Evolutionary conservation across 1,140 invertebrate species (phyloP), one percentile per base, ranked within the genome.

Genomic region (Mamestra configurata): DNA sequence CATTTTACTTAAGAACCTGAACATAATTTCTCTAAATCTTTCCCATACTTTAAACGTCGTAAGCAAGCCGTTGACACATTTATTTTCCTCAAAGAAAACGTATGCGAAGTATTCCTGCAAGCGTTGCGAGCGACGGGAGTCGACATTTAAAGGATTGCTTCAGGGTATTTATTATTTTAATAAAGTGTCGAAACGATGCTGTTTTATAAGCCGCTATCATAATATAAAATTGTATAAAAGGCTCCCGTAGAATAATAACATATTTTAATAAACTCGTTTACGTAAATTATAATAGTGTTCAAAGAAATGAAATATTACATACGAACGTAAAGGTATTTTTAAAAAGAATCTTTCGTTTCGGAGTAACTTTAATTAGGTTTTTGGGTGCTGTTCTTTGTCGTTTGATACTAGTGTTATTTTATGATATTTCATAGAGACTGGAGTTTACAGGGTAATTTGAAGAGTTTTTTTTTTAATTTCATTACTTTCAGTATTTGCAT

Each of bases 81-180:
- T 55, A 55, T 22, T 53, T 53, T 53, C 20, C 53, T 24, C 53
- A 55, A 55, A 55, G 22, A 13, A 24, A 11, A 22, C 37, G 37
- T 40, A 40, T 40, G 37, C 37, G 10, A 40, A 40, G 37, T 40
- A 40, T 40, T 11, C 8, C 13, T 46, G 43, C 13, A 1, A 46
- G 13, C 11, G 43, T 10, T 10, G 37, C 37, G 8, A 11, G 8
- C 37, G 13, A 10, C 1, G 10, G 11, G 2, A 15, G 13, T 49
- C 5, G 22, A 24, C n/a, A 7, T 24, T 3, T 24, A 24, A 55
- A 55, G 10, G 4, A 24, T 24, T 11, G 53, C 53, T 24, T 11
- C 53, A 24, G 53, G 43, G 20, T 20, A 55, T 55, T 55, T 24
- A 55, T 55, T 55, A 55, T n/a, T 55, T 55, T 55, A 55, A 55